Evolutionary conservation across 2,113 vertebrate species (phyloP), one percentile per base, ranked within the genome.

Genomic region (Eurypyga helias): DNA sequence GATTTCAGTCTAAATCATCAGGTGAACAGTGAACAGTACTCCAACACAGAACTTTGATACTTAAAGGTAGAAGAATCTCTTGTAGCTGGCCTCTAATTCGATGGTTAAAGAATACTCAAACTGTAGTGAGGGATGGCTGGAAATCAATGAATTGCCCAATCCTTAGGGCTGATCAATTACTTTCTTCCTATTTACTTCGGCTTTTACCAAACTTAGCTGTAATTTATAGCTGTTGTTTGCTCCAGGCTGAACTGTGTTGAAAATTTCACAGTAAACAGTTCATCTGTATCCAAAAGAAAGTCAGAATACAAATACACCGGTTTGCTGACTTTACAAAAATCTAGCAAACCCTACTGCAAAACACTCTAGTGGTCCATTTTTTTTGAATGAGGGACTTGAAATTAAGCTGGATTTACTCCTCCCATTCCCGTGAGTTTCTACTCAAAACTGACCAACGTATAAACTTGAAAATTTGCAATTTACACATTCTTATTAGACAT

Each of bases 241-340:
- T 57, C 64, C 34, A 76, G 57, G 58, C 34, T 79, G 31, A 82
- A 28, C 33, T 52, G 11, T 29, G 45, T 28, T 52, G 45, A 55
- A 90, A 86, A 80, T 58, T 54, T 80, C 79, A 85, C 17, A 61
- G 33, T 41, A 80, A 72, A 87, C 26, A 36, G 28, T 72, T 76
- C 36, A 52, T 21, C 12, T 11, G 15, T 31, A 73, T 20, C 52
- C 34, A 84, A 75, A 19, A 58, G 9, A 43, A 54, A 83, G 24
- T 33, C 9, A 55, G 34, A 90, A 69, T 18, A 49, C 9, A 91
- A 77, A 55, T 10, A 49, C 4, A 26, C 18, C 7, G 8, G 19
- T 55, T 82, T 67, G 65, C 25, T 1, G 1, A 13, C 26, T 82
- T 69, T 13, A 60, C 1, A 3, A 91, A 75, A 65, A 80, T 15